These are phyloP conservation scores for Hippocampus kuda DNA, from an alignment of 2,797 vertebrate species.

Conservation along the genomic window DNA sequence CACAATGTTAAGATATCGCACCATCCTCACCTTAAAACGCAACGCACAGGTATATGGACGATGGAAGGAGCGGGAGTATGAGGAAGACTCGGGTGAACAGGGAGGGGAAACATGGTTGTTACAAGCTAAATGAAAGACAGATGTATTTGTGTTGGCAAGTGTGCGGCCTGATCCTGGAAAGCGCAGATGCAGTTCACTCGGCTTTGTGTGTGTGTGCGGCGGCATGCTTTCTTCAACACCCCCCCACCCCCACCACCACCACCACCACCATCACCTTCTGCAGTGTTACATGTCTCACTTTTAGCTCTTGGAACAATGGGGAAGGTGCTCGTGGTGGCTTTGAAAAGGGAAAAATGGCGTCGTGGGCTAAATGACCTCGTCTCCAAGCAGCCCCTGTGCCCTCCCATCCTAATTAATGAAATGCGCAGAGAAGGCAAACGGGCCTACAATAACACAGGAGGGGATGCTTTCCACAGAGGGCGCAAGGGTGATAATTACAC, in stretches of 20 bases:
- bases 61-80: slow-evolving; percentile 9
- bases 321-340: slow-evolving; percentile 39
- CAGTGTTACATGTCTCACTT: slow-evolving; percentile 60
- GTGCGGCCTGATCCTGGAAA: slow-evolving; percentile 43
- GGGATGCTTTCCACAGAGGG: slow-evolving; percentile 47
- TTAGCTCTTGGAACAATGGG: slow-evolving; percentile 51
- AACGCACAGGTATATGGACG: slow-evolving; percentile 14
- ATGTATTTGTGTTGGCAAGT: slow-evolving; percentile 53
- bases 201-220: slow-evolving; percentile 16
- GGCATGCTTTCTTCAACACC: slow-evolving; percentile 5
- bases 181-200: slow-evolving; percentile 50
- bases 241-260: slow-evolving; percentile 20
- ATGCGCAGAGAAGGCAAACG: slow-evolving; percentile 56
- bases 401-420: slow-evolving; percentile 61
- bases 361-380: slow-evolving; percentile 58
- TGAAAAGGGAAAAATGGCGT: slow-evolving; percentile 52
- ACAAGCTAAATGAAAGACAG: slow-evolving; percentile 55
- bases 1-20: slow-evolving; percentile 17
- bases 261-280: background rate
- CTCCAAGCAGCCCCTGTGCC: slow-evolving; percentile 42
- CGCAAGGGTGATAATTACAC: slow-evolving; percentile 53
- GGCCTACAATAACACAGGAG: slow-evolving; percentile 53
- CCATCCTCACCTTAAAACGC: slow-evolving; percentile 32
- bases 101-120: slow-evolving; percentile 29
- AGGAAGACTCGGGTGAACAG: slow-evolving; percentile 13